Evolutionary conservation across 2,113 vertebrate genomes (phyloP).

Genomic region (Oncorhynchus kisutch): DNA sequence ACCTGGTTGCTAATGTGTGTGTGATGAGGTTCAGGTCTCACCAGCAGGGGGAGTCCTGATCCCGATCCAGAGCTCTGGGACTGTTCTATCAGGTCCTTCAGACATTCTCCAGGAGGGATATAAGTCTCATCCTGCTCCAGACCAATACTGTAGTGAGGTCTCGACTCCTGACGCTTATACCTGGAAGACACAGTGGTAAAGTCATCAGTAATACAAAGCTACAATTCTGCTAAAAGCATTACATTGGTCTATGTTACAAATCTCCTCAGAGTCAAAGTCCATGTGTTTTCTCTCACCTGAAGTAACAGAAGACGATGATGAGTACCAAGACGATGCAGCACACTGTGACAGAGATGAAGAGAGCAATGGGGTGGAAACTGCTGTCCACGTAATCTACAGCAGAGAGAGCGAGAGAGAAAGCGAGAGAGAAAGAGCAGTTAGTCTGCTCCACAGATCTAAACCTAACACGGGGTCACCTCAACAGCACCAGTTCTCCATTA

Average conservation of each 20-base stretch:
- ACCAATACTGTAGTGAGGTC: slow-evolving; percentile 87
- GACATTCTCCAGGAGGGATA: slow-evolving; percentile 90
- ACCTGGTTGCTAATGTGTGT: too few species aligned
- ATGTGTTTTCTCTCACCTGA: slow-evolving; percentile 76
- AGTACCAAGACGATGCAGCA: slow-evolving; percentile 83
- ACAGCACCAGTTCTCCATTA: neutral
- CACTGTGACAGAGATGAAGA: slow-evolving; percentile 85
- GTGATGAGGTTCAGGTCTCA: slow-evolving; percentile 58
- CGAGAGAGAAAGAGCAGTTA: slow-evolving; percentile 56
- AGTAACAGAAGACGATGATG: slow-evolving; percentile 86
- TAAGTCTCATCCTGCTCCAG: slow-evolving; percentile 91
- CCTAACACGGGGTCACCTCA: neutral
- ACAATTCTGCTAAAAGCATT: neutral
- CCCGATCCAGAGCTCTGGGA: slow-evolving; percentile 96
- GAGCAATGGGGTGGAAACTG: slow-evolving; percentile 84
- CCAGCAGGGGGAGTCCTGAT: slow-evolving; percentile 98
- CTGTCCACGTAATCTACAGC: slow-evolving; percentile 82
- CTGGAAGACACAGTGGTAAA: slow-evolving; percentile 59
- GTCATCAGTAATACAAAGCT: neutral
- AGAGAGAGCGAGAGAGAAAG: too few species aligned
- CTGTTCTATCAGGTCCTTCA: slow-evolving; percentile 94
- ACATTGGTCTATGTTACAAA: neutral
- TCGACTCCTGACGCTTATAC: slow-evolving; percentile 85
- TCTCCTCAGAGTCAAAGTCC: neutral
- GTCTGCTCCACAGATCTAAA: neutral